Percentiles rank a stretch among this genome's conserved stretches.
phyloP scores from a whole-genome alignment of 92 coral and sea anemone species.

The Ricordea florida region DNA sequence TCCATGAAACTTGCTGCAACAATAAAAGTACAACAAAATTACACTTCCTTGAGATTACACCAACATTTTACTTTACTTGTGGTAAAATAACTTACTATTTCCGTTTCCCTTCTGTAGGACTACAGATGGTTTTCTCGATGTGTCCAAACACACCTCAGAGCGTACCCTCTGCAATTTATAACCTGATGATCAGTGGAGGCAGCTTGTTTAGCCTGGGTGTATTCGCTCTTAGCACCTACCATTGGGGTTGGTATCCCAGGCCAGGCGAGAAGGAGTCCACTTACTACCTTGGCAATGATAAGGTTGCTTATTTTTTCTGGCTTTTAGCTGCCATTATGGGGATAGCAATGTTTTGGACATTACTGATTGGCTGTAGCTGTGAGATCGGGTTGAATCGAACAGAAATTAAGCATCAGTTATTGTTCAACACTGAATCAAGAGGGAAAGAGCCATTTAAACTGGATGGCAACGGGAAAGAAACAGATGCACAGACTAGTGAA shows the following conservation, averaged over 20 bases:
- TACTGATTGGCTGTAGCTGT: constrained; percentile 43
- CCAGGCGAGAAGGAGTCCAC: constrained; percentile 25
- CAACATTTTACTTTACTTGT: neutral
- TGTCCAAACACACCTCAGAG: constrained; percentile 85
- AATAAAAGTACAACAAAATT: neutral
- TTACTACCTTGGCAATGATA: constrained; percentile 59
- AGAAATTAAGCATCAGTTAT: constrained; percentile 44
- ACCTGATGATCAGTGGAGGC: constrained; percentile 75
- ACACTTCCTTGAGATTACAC: neutral
- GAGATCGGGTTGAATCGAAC: constrained; percentile 49
- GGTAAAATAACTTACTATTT: neutral
- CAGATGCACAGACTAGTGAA: neutral
- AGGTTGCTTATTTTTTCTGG: constrained; percentile 76
- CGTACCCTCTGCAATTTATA: constrained; percentile 82
- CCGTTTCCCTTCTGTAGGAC: constrained; percentile 40
- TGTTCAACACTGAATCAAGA: constrained; percentile 32
- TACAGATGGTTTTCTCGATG: constrained; percentile 76
- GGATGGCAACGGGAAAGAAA: neutral
- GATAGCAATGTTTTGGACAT: constrained; percentile 24
- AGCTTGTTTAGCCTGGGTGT: constrained; percentile 70
- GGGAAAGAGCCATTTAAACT: neutral
- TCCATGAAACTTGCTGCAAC: too few species aligned
- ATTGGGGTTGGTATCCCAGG: constrained; percentile 72
- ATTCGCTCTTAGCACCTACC: constrained; percentile 44
- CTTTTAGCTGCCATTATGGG: constrained; percentile 57